Evolutionary conservation across 2,797 vertebrate genomes (phyloP), one percentile per base, ranked within the genome.

Genomic region (Muscicapa striata): DNA sequence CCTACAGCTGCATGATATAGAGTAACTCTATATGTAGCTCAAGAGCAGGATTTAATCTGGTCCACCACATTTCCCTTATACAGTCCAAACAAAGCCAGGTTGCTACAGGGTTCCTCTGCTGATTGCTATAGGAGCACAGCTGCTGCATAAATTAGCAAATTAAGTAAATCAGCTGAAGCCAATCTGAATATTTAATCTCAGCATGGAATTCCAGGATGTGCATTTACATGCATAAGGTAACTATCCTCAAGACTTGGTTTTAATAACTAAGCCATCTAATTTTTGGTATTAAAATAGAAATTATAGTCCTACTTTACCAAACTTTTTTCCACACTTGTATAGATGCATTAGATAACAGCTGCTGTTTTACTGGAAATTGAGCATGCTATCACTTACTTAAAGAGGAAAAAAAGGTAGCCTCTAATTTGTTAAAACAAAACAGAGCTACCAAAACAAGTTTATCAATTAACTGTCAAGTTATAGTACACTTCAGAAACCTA

Each of bases 381-480:
- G 27, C 43, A 49, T 13, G 14, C 22, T 73, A 38, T 72, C 49
- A 66, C 38, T 83, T 82, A 48, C 58, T 86, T 84, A 32, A n/a
- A 76, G 48, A 58, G 32, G 14, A 64, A 3, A 11, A 3, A 9
- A 43, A 83, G 11, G 11, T 40, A 61, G 36, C 40, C 1, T 83
- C 54, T n/a, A 34, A 52, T 73, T 82, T 79, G 15, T 66, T 84
- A 51, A 77, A 73, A 8, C 24, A 81, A 64, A 93, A 61, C 19
- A 55, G 54, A 95, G 76, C 55, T 94, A 68, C 55, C 70, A 88
- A 95, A 94, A 52, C 16, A 94, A 90, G 66, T 93, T 87, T 87
- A 94, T 93, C 97, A 94, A 80, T 93, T 96, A 95, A 45, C 89
- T 96, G 55, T 90, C 78, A 95, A 89, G 84, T 87, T 91, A 82